Base-by-base conservation (phyloP, 2,113 vertebrate species). In the Pundamilia nyererei region DNA sequence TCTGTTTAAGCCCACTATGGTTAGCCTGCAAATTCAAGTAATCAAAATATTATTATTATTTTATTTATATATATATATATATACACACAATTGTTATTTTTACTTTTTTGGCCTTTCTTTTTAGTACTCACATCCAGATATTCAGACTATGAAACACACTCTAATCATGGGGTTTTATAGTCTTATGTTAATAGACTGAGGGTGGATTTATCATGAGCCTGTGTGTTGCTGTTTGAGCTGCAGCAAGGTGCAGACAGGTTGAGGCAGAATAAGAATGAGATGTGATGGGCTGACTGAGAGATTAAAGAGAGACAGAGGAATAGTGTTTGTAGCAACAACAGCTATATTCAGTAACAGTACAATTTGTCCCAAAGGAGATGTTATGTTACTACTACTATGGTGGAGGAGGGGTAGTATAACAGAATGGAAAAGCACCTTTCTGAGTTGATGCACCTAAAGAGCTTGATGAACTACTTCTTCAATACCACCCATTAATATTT, bases 1-100 rank as follows among this genome's bases (percentile, higher is more conserved):
- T 99, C 96, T 99, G 99, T 93, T 99, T 99, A 91, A 99, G 94
- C 21, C 94, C 95, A 10, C 96, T 96, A 84, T 98, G 97, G 94
- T 97, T 99, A 31, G 97, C 97, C 99, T 99, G 93, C 11, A 84
- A 47, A 70, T 21, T 81, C 8, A 56, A 42, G 5, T 17, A 13
- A 29, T 24, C 42, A 45, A 4, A 60, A 42, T 53, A n/a, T 31
- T 81, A 15, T 9, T 38, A 4, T 40, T 53, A n/a, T 29, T 81
- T 5, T 12, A 12, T 1, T 1, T 1, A 7, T 6, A 40, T 0
- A 12, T 1, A 3, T 6, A 42, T 3, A 13, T 2, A 13, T 3
- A 24, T 24, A 24, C 3, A 33, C 1, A 17, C 6, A n/a, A 5
- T 62, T 17, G 35, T 7, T 15, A 3, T 2, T 26, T 58, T 12